Conservation (phyloP, 2,888 invertebrate species). For the Ophioninae sp. region DNA sequence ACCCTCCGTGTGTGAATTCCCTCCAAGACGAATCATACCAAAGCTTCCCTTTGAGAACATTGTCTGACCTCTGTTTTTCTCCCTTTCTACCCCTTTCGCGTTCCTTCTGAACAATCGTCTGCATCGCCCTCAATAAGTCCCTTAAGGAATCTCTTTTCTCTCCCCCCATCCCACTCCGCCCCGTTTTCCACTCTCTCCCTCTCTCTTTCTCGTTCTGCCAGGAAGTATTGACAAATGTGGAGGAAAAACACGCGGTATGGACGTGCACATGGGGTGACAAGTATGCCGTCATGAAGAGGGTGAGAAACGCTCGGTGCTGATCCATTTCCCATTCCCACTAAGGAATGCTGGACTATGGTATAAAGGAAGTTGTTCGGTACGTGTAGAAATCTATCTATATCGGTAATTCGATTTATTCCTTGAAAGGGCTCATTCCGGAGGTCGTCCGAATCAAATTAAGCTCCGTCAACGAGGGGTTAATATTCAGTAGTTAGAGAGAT, state of each 20-base stretch:
- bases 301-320: constrained; percentile 61
- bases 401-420: no score
- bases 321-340: not conserved
- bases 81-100: not conserved
- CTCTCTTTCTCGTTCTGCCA: constrained; percentile 22
- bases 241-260: constrained; percentile 70
- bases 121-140: constrained; percentile 7
- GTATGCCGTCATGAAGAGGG: constrained; percentile 50
- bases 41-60: not conserved
- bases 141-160: constrained; percentile 4
- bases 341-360: not conserved
- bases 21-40: not conserved
- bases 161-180: no score
- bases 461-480: no score
- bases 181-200: no score
- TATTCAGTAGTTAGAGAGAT: no score
- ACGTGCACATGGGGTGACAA: constrained; percentile 59
- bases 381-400: not conserved
- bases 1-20: constrained; percentile 21
- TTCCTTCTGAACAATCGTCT: constrained; percentile 25
- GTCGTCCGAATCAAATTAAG: no score
- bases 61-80: no score
- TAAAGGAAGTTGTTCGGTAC: not conserved
- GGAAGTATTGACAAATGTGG: constrained; percentile 74
- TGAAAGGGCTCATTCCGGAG: no score